Evolutionary conservation across 2,888 invertebrate genomes (phyloP).

Genomic region (Cataglyphis livida): DNA sequence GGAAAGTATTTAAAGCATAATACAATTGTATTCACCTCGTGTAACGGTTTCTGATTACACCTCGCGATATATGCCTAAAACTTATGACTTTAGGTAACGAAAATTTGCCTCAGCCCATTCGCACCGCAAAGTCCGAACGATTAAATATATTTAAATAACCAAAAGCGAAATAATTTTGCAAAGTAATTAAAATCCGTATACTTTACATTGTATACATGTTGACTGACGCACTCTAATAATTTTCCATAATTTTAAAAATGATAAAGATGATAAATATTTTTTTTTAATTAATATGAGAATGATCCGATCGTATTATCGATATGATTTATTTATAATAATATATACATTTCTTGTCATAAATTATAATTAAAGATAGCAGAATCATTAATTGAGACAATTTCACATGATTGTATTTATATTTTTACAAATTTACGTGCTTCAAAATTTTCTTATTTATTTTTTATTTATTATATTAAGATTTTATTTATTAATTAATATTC

Average conservation of each 20-base stretch:
- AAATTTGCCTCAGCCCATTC: background rate
- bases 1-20: slow-evolving; percentile 8
- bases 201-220: too few relatives aligned
- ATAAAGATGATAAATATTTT: background rate
- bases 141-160: background rate
- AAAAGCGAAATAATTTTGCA: background rate
- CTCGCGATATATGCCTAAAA: background rate
- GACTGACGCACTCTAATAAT: background rate
- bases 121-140: background rate
- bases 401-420: background rate
- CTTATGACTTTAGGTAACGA: background rate
- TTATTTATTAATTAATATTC: background rate
- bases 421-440: background rate
- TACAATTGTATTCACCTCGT: slow-evolving; percentile 13
- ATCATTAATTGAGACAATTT: background rate
- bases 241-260: background rate
- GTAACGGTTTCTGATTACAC: background rate
- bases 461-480: too few relatives aligned
- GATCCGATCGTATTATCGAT: background rate
- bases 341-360: background rate
- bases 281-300: background rate
- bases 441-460: background rate
- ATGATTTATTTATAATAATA: background rate
- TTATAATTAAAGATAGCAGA: background rate
- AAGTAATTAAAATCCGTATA: background rate